Evolutionary conservation across 2,888 invertebrate species (phyloP).

Genomic region (Melanotus villosus): DNA sequence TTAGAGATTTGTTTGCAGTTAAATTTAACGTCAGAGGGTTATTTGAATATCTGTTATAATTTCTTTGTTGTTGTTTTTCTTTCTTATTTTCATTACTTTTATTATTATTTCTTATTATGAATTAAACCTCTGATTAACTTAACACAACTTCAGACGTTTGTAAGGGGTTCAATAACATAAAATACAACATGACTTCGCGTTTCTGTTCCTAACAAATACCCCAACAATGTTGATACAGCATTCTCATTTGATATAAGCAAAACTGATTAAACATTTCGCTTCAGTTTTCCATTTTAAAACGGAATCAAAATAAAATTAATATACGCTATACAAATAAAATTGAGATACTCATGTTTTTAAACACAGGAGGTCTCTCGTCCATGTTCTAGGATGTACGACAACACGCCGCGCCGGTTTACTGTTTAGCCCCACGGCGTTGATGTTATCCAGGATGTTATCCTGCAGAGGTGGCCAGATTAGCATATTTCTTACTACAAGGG

Average conservation of each 20-base stretch:
- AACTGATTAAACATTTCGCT: not conserved
- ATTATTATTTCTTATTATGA: not conserved
- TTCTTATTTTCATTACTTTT: too few relatives aligned
- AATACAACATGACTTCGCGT: too few relatives aligned
- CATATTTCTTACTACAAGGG: conserved; percentile 35
- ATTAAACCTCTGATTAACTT: not conserved
- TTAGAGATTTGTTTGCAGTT: too few relatives aligned
- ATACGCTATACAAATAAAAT: conserved; percentile 7
- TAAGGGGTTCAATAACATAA: too few relatives aligned
- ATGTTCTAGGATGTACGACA: conserved; percentile 4
- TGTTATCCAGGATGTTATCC: conserved; percentile 41
- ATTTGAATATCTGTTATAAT: too few relatives aligned
- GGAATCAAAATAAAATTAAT: not conserved
- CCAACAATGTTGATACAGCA: not conserved
- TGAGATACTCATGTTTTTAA: not conserved
- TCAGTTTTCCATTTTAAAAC: not conserved
- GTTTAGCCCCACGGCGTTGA: conserved; percentile 34
- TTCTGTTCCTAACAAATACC: not conserved
- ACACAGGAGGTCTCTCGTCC: not conserved
- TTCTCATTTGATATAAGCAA: not conserved
- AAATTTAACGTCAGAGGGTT: too few relatives aligned
- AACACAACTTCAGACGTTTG: too few relatives aligned
- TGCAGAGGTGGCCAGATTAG: conserved; percentile 32
- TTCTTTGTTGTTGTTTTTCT: too few relatives aligned
- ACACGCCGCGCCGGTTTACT: conserved; percentile 8